Evolutionary conservation across 2,113 vertebrate genomes (phyloP).

Genomic region (Rhinolophus ferrumequinum): DNA sequence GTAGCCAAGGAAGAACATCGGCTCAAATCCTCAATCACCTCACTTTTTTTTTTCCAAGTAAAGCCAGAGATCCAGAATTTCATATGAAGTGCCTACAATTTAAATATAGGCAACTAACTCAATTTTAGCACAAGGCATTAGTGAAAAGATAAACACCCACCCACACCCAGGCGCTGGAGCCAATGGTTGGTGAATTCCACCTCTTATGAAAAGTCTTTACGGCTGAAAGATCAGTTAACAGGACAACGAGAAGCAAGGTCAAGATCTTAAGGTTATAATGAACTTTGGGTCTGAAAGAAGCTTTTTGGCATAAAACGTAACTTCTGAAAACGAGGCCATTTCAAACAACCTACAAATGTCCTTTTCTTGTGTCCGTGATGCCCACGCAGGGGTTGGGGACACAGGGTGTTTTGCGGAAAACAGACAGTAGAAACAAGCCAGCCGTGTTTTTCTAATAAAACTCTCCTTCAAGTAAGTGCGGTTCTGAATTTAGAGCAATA

Average conservation of each 20-base stretch:
- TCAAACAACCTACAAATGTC: neutral
- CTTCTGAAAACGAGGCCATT: neutral
- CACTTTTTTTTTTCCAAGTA: neutral
- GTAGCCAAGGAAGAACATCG: rapidly evolving
- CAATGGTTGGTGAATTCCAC: neutral
- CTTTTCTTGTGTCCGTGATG: rapidly evolving
- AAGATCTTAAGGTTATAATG: neutral
- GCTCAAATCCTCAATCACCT: rapidly evolving
- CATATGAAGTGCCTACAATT: neutral
- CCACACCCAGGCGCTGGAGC: neutral
- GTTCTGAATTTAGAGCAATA: neutral
- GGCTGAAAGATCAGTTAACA: neutral
- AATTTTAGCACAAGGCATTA: neutral
- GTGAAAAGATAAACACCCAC: neutral
- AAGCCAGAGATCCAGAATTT: neutral
- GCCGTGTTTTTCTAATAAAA: constrained; percentile 41
- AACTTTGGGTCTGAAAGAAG: neutral
- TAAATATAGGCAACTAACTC: neutral
- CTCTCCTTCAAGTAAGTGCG: neutral
- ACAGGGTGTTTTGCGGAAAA: neutral
- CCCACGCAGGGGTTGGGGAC: rapidly evolving
- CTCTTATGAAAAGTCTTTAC: neutral
- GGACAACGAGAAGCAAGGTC: neutral
- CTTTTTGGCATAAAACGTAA: neutral
- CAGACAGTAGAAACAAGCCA: neutral